Conservation (phyloP, 2,888 invertebrate genomes). For the Himalopsyche japonica region DNA sequence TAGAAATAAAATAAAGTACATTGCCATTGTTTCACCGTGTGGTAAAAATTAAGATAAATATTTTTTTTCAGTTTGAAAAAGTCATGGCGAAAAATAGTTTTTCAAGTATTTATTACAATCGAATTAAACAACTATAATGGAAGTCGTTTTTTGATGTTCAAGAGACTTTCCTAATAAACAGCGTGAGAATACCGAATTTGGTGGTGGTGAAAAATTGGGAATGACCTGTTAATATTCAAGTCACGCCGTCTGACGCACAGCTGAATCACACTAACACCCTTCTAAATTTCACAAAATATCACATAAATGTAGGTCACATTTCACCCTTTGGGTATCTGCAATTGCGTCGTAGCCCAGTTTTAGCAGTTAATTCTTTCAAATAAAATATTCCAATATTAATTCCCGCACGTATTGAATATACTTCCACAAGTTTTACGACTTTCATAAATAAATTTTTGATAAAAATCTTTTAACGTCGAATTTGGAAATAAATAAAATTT, state of each 20-base stretch:
- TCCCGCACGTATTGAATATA: neutral
- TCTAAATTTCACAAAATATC: slow-evolving; percentile 11
- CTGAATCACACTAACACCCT: neutral
- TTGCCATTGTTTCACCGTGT: too few species aligned
- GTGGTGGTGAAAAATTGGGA: slow-evolving; percentile 23
- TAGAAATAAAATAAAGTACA: too few species aligned
- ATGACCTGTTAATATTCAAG: slow-evolving; percentile 28
- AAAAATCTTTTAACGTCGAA: too few species aligned
- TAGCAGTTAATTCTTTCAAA: neutral
- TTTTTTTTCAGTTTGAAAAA: too few species aligned
- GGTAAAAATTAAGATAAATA: too few species aligned
- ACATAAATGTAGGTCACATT: neutral
- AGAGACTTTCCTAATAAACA: neutral
- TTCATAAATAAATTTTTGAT: too few species aligned
- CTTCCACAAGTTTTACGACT: neutral
- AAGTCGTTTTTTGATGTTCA: neutral
- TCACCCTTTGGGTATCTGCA: neutral
- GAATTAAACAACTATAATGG: too few species aligned
- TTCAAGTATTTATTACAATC: too few species aligned
- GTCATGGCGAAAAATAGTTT: too few species aligned
- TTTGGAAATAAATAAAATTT: too few species aligned
- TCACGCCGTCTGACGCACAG: neutral
- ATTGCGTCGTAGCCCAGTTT: neutral
- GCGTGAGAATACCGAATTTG: neutral
- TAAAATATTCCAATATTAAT: neutral